Base-by-base conservation (phyloP, 37 sponge, comb jelly and placozoan genomes). In the Halisarca cf. caerulea region DNA sequence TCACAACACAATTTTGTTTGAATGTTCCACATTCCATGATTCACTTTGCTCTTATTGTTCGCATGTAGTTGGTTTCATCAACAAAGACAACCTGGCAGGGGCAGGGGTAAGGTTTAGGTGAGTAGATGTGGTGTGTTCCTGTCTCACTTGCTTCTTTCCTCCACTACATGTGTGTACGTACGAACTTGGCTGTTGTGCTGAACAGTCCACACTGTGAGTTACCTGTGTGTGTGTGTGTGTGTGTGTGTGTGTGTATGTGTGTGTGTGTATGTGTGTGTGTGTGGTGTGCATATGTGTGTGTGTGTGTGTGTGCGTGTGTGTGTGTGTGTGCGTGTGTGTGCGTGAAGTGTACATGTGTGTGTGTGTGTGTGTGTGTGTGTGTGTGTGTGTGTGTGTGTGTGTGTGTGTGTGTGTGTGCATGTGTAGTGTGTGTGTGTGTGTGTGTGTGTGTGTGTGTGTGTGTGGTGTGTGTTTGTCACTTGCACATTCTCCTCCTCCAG, bases 41-140 rank as follows among this genome's bases (percentile, higher is more conserved):
- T 60, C 5, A 9, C 34, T 17, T 74, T 32, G n/a, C n/a, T n/a
- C 60, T 88, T 86, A 85, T 85, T 88, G 75, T 86, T 88, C 37
- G 14, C 61, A 66, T 89, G 17, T 30, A 43, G 38, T 70, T 80
- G 30, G 85, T 64, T 61, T 83, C 90, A 58, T 88, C 64, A 23
- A 94, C 81, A 54, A 88, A 86, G 0, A 88, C 80, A 17, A 91
- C 90, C 34, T 85, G 85, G 71, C n/a, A n/a, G n/a, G n/a, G n/a
- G n/a, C n/a, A n/a, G n/a, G n/a, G n/a, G n/a, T n/a, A n/a, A n/a
- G n/a, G n/a, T n/a, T n/a, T n/a, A n/a, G n/a, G n/a, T n/a, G n/a
- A n/a, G n/a, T n/a, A n/a, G n/a, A n/a, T n/a, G n/a, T n/a, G n/a
- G n/a, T n/a, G n/a, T n/a, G n/a, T n/a, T n/a, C n/a, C n/a, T n/a